phyloP scores from a whole-genome alignment of 1,140 invertebrate species.

The Helicoverpa zea region DNA sequence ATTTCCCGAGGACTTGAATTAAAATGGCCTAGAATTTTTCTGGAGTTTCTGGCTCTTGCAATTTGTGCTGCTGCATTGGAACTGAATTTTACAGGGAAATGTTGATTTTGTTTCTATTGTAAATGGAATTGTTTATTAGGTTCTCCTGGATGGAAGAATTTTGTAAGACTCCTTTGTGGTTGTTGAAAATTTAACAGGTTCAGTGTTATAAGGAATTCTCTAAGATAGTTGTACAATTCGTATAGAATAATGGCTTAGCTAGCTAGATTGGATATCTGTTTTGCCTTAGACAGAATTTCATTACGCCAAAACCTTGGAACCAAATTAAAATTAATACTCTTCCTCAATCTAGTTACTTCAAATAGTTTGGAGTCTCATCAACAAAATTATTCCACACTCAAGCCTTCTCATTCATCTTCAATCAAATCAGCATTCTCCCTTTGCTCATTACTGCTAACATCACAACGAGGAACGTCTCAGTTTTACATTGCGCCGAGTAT shows the following conservation, averaged over 20 bases:
- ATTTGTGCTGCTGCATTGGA: background rate
- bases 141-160: slow-evolving; percentile 11
- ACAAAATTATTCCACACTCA: slow-evolving; percentile 27
- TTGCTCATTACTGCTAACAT: slow-evolving; percentile 26
- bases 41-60: slow-evolving; percentile 12
- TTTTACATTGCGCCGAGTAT: slow-evolving; percentile 6
- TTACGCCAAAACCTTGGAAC: background rate
- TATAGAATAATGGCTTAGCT: too few species aligned
- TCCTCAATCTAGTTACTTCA: slow-evolving; percentile 32
- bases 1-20: slow-evolving; percentile 38
- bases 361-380: slow-evolving; percentile 32
- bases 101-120: slow-evolving; percentile 28
- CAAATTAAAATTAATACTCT: slow-evolving; percentile 30
- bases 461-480: slow-evolving; percentile 9
- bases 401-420: slow-evolving; percentile 17
- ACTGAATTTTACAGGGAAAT: slow-evolving; percentile 1
- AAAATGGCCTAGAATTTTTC: slow-evolving; percentile 46
- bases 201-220: too few species aligned
- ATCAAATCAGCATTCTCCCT: slow-evolving; percentile 29
- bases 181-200: background rate
- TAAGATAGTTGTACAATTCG: too few species aligned
- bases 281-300: too few species aligned
- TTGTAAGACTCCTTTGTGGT: background rate
- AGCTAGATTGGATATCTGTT: too few species aligned
- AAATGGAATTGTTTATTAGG: slow-evolving; percentile 31